Conservation (phyloP, 2,113 vertebrate species). For the Oenanthe melanoleuca region DNA sequence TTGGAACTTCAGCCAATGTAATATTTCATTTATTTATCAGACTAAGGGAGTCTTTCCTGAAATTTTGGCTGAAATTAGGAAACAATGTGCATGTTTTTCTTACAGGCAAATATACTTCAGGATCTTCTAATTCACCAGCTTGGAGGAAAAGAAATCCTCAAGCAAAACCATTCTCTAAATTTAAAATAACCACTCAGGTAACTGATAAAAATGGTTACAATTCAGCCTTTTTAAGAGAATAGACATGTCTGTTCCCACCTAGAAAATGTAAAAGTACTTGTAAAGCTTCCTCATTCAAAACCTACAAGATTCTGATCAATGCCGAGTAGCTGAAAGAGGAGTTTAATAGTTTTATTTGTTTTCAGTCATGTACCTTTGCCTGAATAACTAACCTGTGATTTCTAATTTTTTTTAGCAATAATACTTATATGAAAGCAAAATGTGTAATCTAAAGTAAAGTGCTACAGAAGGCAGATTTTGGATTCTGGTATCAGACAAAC, state of each 20-base stretch:
- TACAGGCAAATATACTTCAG: conserved; percentile 64
- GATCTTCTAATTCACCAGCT: conserved; percentile 50
- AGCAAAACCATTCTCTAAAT: conserved; percentile 66
- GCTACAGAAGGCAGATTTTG: background rate
- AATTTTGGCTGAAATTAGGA: background rate
- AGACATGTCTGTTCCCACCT: background rate
- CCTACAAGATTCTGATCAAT: background rate
- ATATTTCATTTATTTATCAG: background rate
- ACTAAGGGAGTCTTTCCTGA: background rate
- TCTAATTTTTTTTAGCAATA: background rate
- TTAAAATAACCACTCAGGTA: conserved; percentile 71
- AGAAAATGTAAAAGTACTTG: background rate
- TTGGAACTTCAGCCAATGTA: background rate
- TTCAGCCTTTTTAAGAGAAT: background rate
- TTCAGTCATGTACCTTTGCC: background rate
- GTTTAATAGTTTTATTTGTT: background rate
- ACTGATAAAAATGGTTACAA: background rate
- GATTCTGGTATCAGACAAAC: background rate
- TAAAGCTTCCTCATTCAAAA: background rate
- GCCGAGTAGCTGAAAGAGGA: background rate
- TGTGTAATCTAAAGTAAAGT: background rate
- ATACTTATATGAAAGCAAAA: background rate
- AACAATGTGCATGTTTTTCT: background rate
- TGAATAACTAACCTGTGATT: background rate
- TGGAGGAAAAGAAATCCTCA: conserved; percentile 71